phyloP scores from a whole-genome alignment of 2,113 vertebrate species.

The Scolopax mira region DNA sequence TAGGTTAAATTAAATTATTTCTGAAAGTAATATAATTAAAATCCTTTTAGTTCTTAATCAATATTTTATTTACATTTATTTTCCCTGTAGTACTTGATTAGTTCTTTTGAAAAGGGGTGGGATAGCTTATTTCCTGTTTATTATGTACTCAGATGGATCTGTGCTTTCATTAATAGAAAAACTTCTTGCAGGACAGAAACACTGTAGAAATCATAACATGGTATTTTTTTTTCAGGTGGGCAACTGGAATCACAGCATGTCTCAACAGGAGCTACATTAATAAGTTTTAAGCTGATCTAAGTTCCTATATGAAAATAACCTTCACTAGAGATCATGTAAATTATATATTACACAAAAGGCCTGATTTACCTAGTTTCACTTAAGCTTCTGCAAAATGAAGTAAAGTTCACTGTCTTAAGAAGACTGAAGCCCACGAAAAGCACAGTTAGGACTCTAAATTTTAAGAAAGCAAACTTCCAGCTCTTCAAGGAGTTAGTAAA shows the following conservation, averaged over 20 bases:
- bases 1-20: conserved; percentile 78
- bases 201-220: background rate
- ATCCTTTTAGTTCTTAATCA: conserved; percentile 78
- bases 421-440: no score
- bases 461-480: no score
- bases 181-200: background rate
- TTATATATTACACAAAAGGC: background rate
- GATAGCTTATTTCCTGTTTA: conserved; percentile 39
- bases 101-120: conserved; percentile 37
- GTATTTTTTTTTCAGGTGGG: background rate
- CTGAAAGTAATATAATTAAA: conserved; percentile 77
- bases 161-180: background rate
- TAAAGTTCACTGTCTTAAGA: no score
- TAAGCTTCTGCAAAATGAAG: background rate
- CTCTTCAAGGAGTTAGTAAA: no score
- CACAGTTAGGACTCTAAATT: no score
- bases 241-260: background rate
- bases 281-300: background rate
- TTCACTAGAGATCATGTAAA: background rate
- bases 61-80: conserved; percentile 78
- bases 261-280: background rate
- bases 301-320: background rate
- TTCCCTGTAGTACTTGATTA: conserved; percentile 58
- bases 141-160: background rate
- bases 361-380: background rate